Base-by-base conservation (phyloP, 1,140 invertebrate species). In the Coenobita brevimanus region DNA sequence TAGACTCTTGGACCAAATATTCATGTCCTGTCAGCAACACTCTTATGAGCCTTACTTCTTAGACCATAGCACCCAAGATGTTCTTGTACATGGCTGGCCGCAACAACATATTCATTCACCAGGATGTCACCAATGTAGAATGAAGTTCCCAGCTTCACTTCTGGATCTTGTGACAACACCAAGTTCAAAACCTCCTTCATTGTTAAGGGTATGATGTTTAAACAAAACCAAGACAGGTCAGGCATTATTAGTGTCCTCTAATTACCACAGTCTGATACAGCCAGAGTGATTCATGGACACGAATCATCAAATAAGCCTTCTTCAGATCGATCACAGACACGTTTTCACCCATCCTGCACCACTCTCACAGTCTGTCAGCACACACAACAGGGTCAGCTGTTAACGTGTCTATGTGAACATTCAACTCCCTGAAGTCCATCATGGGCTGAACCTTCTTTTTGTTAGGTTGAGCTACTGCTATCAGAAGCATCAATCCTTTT, bases 81-180 rank as follows among this genome's bases (percentile, higher is more conserved):
- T 13, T 57, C 54, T n/a, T 57, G 10, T 57, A 57, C 54, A 10
- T n/a, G n/a, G 54, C 54, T 13, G 54, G 54, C 54, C 54, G 10
- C 54, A 10, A 57, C 54, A 57, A 57, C 54, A n/a, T 57, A 10
- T n/a, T 76, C 73, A 38, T 76, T 76, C n/a, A 76, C 73, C 13
- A 76, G 73, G 73, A 6, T 76, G 73, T 76, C 73, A 76, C 36
- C 73, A 27, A 76, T 67, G 73, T 76, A 76, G 6, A 33, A 6
- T 6, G n/a, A n/a, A 6, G 73, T 76, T 21, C 38, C 73, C 13
- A 2, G 2, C 13, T 76, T 3, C 57, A n/a, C 15, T 6, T 6
- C 57, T 38, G 73, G 4, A 15, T 76, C n/a, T 76, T 24, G 73
- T 13, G 27, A 27, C 73, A 76, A 33, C 24, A 3, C 73, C n/a